Evolutionary conservation across 2,113 vertebrate species (phyloP), one percentile per base, ranked within the genome.

Genomic region (Montifringilla adamsi): DNA sequence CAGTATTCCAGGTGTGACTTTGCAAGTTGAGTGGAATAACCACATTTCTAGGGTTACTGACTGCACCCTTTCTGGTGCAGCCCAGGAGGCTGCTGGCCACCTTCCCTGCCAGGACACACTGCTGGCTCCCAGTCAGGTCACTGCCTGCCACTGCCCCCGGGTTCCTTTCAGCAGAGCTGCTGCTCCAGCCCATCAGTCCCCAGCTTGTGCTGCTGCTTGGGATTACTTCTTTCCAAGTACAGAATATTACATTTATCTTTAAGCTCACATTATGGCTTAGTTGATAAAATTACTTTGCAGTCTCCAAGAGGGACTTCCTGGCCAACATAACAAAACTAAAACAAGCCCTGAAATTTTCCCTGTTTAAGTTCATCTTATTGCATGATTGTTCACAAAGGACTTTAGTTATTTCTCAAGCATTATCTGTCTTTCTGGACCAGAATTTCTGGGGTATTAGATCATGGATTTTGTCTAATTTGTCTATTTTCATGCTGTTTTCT

Each of bases 371-470:
- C 35, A 53, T 72, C 23, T 76, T 79, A 28, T 26, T 93, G 28
- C 12, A 14, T 68, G 74, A 87, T 82, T 95, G 30, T 16, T 41
- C 58, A 62, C 77, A 76, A 69, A 82, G 59, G 55, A 27, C 58
- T 92, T 84, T 44, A 76, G 41, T 43, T 89, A 15, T 85, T 93
- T 93, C 74, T 85, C 13, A 39, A 67, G 27, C 30, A 63, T 78
- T 50, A 74, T 91, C 11, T 87, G 16, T 87, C 62, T 84, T 93
- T 92, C 53, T 87, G 46, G 58, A 66, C 30, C 8, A 90, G 72
- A 94, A 90, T 62, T 91, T 55, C 35, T 90, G 19, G 9, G 9
- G 10, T 88, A 95, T 91, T 93, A 91, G 43, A 63, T 95, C 72
- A 85, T 70, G 43, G 35, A 59, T 80, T 31, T 93, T 79, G 55